Evolutionary conservation across 2,797 vertebrate genomes (phyloP), one percentile per base, ranked within the genome.

Genomic region (Danio tinwini): DNA sequence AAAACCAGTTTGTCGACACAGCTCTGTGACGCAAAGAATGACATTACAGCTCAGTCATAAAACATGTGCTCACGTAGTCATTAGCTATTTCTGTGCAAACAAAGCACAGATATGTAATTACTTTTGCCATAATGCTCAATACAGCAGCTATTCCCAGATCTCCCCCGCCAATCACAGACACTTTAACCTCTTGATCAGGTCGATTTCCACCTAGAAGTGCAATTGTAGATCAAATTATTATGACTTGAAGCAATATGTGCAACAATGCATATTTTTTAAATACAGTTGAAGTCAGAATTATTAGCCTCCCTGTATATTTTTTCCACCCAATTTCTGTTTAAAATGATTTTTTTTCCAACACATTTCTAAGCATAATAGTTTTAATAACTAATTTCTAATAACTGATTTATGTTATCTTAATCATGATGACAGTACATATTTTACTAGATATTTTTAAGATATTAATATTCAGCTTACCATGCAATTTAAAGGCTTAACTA

Each of bases 161-260:
- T 84, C 98, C 98, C 85, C 94, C 95, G 72, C 98, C 98, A 80
- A 98, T 92, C 70, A 99, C 92, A 3, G 97, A 96, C 61, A 99
- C 93, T 92, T 98, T 98, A 80, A 84, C 50, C 7, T 45, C 76
- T 49, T 88, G 85, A 82, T 90, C 83, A 0, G 85, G 90, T 83
- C 74, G 88, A 73, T 81, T 81, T 76, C 81, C 84, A 85, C 90
- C 93, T 93, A 45, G 37, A 84, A 86, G 86, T 45, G n/a, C 4
- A 63, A 69, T 53, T 6, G 64, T 79, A 85, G 84, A 89, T 63
- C 88, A 83, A 29, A 29, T 29, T 10, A 47, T 6, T 1, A 19
- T 7, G 44, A 39, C 61, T 21, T 17, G 2, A 11, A 9, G 17
- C 8, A 14, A 55, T 9, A 37, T 52, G 0, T 6, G 9, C 45